Base-by-base conservation (phyloP, 1,140 invertebrate genomes). In the Papilio helenus region DNA sequence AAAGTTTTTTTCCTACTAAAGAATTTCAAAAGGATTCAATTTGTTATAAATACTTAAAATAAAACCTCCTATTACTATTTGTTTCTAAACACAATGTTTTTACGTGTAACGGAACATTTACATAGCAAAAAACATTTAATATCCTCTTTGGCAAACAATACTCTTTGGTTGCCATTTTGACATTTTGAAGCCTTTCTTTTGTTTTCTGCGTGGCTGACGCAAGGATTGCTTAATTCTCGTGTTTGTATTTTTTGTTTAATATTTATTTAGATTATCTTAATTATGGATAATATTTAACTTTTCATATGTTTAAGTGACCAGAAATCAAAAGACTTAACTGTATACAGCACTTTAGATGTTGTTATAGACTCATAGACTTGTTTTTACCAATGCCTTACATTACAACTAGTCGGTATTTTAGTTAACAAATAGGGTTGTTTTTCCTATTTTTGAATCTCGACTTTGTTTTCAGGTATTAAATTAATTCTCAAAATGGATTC, bases 401-500 rank as follows among this genome's bases (percentile, higher is more conserved):
- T 34, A 34, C 34, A 34, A 34, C 2, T 4, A 34, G 34, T 34
- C 34, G 34, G 34, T 34, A 34, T 4, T 34, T 3, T 34, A 34
- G 34, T 34, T 34, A 34, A 39, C 34, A 46, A 46, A 46, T 46
- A 46, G 44, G 26, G 3, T 65, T 14, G 10, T 34, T 34, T n/a
- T 42, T 72, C 7, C 7, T 71, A 12, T 71, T 71, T n/a, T 10
- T n/a, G n/a, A 39, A 39, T n/a, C 2, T 39, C 9, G 20, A 46
- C 0, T 51, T 26, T 39, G 42, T 46, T 49, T 49, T 14, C 20
- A 74, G 42, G 4, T 46, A 61, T 44, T 18, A 7, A n/a, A 16
- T n/a, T 9, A 1, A 80, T 78, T 76, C 55, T 78, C 80, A 79
- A 77, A 79, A 94, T 93, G 93, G 91, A 92, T 91, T 86, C 89